These are phyloP conservation scores for Gavialis gangeticus DNA, from an alignment of 2,113 vertebrate genomes.

Conservation along the genomic window DNA sequence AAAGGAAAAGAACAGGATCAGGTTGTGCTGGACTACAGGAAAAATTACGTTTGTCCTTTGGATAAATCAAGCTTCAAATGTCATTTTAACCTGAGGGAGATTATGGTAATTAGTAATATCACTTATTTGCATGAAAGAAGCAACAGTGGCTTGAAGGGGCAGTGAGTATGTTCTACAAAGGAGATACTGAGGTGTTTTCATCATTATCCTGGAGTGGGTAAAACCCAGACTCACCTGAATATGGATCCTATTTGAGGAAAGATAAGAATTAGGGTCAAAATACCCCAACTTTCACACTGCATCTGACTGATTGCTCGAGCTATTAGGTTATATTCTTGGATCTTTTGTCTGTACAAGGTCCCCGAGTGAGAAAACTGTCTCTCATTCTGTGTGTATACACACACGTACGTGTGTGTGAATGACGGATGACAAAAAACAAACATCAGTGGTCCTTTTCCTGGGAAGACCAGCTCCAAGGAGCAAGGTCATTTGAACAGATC, in stretches of 20 bases:
- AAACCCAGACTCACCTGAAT: not conserved
- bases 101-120: not conserved
- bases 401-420: not conserved
- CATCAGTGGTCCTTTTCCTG: not conserved
- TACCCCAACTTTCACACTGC: not conserved
- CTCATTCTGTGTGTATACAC: not conserved
- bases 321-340: not conserved
- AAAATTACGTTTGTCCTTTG: not conserved
- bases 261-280: not conserved
- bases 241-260: not conserved
- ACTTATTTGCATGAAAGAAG: not conserved
- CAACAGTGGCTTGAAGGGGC: not conserved
- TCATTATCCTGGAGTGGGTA: not conserved
- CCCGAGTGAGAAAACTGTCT: not conserved
- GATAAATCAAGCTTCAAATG: not conserved
- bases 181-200: not conserved
- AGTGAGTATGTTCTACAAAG: not conserved
- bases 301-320: not conserved
- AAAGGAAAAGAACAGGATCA: not conserved
- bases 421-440: not conserved
- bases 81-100: not conserved
- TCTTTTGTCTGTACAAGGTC: not conserved
- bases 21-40: not conserved
- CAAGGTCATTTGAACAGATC: not conserved
- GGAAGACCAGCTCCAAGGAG: not conserved